Conservation (phyloP, 2,113 vertebrate genomes). For the Alethe castanea region DNA sequence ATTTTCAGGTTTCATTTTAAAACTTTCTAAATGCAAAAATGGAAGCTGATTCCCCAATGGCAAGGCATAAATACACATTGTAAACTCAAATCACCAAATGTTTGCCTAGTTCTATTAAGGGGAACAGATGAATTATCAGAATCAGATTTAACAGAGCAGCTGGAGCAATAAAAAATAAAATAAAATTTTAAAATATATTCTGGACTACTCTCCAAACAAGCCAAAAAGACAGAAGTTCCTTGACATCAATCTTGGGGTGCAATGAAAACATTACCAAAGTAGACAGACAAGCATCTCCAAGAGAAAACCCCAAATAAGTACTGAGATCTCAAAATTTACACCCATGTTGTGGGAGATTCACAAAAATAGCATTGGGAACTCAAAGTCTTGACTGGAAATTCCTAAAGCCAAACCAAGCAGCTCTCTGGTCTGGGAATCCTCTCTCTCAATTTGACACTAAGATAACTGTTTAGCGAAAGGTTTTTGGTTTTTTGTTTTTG, state of each 20-base stretch:
- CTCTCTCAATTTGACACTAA: neutral
- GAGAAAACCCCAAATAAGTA: neutral
- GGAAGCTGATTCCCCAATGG: slow-evolving; percentile 22
- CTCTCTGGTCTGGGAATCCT: neutral
- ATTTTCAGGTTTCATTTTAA: slow-evolving; percentile 51
- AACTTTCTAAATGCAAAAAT: slow-evolving; percentile 43
- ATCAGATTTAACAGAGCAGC: slow-evolving; percentile 12
- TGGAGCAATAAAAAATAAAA: slow-evolving; percentile 18
- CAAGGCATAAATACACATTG: slow-evolving; percentile 35
- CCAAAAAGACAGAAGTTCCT: neutral
- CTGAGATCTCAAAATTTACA: neutral
- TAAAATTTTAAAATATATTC: neutral
- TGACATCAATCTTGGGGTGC: neutral
- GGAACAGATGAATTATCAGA: slow-evolving; percentile 37
- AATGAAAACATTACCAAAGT: neutral
- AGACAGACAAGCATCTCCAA: neutral
- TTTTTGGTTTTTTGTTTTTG: neutral
- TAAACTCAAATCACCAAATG: slow-evolving; percentile 32
- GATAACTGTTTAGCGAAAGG: neutral
- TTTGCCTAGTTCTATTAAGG: slow-evolving; percentile 25
- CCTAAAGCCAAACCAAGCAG: neutral
- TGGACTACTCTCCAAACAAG: slow-evolving; percentile 5
- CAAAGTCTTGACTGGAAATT: neutral
- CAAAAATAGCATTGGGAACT: neutral
- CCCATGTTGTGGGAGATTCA: neutral